phyloP scores from a whole-genome alignment of 2,797 vertebrate genomes.

The Botia kubotai region DNA sequence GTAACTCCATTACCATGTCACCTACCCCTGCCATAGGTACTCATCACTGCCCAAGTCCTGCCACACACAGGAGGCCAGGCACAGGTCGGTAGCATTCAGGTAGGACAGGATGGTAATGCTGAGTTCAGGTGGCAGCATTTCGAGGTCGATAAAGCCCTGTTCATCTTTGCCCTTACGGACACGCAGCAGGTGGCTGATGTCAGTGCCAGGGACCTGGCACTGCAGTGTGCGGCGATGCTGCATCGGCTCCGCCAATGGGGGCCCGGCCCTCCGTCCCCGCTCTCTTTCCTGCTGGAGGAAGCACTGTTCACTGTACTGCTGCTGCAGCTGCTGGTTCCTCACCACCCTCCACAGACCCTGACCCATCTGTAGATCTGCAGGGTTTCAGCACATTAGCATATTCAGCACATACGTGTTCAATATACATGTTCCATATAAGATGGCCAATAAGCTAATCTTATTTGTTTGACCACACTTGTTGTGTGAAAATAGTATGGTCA shows the following conservation, averaged over 20 bases:
- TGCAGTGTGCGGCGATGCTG: slow-evolving; percentile 61
- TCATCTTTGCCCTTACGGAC: slow-evolving; percentile 86
- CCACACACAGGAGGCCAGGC: slow-evolving; percentile 96
- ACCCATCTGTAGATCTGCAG: slow-evolving; percentile 90
- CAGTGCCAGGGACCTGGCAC: slow-evolving; percentile 82
- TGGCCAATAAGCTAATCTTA: no score
- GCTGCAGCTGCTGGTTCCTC: slow-evolving; percentile 95
- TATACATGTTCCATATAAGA: background rate
- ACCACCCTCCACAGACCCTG: slow-evolving; percentile 96
- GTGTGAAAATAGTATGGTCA: no score
- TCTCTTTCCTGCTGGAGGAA: slow-evolving; percentile 75
- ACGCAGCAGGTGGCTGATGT: slow-evolving; percentile 91
- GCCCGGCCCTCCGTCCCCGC: slow-evolving; percentile 72
- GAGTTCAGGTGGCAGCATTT: slow-evolving; percentile 95
- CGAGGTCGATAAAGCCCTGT: slow-evolving; percentile 92
- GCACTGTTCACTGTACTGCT: slow-evolving; percentile 85
- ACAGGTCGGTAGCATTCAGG: slow-evolving; percentile 97
- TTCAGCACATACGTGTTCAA: background rate
- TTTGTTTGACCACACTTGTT: no score
- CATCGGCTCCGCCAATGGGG: slow-evolving; percentile 65
- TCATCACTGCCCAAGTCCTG: slow-evolving; percentile 95
- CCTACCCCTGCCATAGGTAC: slow-evolving; percentile 98
- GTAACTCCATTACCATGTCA: background rate
- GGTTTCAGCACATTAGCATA: background rate
- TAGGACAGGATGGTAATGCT: slow-evolving; percentile 98